Percentiles rank a stretch among this genome's conserved stretches.
Evolutionary conservation across 2,888 invertebrate species (phyloP).

Genomic region (Antheraea yamamai): DNA sequence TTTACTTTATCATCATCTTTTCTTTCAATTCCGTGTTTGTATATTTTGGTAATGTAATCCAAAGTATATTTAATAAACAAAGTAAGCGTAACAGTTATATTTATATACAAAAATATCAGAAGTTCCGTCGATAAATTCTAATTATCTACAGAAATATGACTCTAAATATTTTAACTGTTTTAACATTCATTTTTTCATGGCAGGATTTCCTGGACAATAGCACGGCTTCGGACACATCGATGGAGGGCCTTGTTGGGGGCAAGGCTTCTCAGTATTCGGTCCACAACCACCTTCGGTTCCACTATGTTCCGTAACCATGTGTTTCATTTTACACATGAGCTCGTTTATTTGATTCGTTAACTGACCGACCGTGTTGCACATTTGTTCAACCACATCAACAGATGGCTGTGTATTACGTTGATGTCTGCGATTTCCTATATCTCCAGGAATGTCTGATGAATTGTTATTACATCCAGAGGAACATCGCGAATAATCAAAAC

Average conservation of each 20-base stretch:
- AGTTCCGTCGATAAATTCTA: neutral
- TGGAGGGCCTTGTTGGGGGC: conserved; percentile 35
- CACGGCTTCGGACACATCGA: conserved; percentile 51
- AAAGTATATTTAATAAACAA: neutral
- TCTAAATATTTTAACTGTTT: neutral
- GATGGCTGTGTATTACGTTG: neutral
- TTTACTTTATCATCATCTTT: neutral
- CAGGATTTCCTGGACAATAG: conserved; percentile 54
- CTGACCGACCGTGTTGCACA: conserved; percentile 52
- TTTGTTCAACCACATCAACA: conserved; percentile 39
- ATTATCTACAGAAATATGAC: neutral
- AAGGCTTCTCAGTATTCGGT: conserved; percentile 14
- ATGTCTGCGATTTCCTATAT: conserved; percentile 25
- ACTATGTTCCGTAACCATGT: conserved; percentile 24
- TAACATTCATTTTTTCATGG: conserved; percentile 17
- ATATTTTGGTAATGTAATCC: neutral
- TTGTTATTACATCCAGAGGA: conserved; percentile 31
- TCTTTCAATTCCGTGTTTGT: neutral
- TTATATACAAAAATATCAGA: neutral
- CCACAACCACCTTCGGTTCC: conserved; percentile 11
- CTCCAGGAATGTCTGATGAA: conserved; percentile 37
- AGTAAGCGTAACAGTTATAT: neutral
- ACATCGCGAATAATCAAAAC: conserved; percentile 22
- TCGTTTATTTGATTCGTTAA: conserved; percentile 46
- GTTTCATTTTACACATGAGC: conserved; percentile 45